These are phyloP conservation scores for Sebastes iracundus DNA, from an alignment of 2,797 vertebrate species.

Conservation along the genomic window DNA sequence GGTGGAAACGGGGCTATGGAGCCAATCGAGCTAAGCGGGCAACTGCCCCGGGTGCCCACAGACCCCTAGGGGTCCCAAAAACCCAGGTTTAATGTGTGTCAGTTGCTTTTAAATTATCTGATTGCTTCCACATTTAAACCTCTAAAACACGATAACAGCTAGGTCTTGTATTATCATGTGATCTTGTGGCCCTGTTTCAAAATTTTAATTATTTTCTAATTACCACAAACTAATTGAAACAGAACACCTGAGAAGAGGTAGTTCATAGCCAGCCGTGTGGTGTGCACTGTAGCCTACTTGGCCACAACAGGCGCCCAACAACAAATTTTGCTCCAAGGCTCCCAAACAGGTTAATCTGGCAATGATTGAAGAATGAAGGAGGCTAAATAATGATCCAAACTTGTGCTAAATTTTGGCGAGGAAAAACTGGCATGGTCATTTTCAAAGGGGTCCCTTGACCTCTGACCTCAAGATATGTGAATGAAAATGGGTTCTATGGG, in stretches of 20 bases:
- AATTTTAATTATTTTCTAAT: background rate
- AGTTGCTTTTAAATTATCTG: background rate
- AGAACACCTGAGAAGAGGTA: background rate
- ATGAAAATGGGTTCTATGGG: too few relatives aligned
- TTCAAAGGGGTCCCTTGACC: too few relatives aligned
- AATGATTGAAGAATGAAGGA: background rate
- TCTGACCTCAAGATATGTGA: too few relatives aligned
- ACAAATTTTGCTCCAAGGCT: background rate
- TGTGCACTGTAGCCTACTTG: background rate
- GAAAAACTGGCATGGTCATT: too few relatives aligned
- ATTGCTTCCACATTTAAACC: background rate
- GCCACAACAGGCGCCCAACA: background rate
- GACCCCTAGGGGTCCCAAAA: background rate
- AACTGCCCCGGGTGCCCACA: background rate
- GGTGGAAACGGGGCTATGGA: background rate
- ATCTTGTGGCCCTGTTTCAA: background rate
- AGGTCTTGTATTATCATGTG: background rate
- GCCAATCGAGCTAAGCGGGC: background rate
- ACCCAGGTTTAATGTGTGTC: background rate
- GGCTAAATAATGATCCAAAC: too few relatives aligned
- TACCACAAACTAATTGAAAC: background rate
- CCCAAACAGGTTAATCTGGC: background rate
- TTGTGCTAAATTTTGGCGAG: too few relatives aligned
- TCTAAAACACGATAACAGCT: background rate
- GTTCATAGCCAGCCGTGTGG: background rate